Evolutionary conservation across 1,140 invertebrate genomes (phyloP).

Genomic region (Diplogasteroides magnus): DNA sequence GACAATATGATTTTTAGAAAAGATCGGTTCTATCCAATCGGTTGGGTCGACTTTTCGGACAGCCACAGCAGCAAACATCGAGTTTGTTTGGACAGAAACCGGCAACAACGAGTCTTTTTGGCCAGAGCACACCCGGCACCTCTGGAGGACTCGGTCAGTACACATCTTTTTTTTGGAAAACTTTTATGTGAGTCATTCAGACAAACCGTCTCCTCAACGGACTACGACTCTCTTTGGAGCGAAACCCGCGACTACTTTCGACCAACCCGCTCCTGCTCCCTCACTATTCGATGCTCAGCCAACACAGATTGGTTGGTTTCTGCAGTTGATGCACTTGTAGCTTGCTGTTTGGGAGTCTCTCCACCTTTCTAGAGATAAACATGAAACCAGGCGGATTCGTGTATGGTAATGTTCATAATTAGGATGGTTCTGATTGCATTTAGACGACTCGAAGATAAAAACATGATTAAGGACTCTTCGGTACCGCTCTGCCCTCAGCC

Average conservation of each 20-base stretch:
- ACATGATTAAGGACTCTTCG: slow-evolving; percentile 14
- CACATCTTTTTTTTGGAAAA: no score
- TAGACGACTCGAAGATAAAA: no score
- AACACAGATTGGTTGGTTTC: slow-evolving; percentile 7
- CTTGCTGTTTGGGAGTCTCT: no score
- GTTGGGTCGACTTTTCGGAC: no score
- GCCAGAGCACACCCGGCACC: not conserved
- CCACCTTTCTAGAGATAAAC: no score
- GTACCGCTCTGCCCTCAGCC: not conserved
- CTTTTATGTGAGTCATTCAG: no score
- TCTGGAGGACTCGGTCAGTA: not conserved
- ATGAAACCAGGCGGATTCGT: no score
- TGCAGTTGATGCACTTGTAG: no score
- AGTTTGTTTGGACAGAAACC: not conserved
- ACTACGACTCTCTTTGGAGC: slow-evolving; percentile 18
- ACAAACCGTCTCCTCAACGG: not conserved
- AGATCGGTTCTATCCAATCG: no score
- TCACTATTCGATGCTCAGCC: slow-evolving; percentile 26
- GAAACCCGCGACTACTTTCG: slow-evolving; percentile 16
- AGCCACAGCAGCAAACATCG: not conserved
- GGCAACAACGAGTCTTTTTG: not conserved
- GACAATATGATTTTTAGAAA: no score
- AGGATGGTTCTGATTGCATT: no score
- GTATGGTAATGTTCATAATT: no score
- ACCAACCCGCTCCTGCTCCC: slow-evolving; percentile 24